Evolutionary conservation across 2,888 invertebrate species (phyloP), one percentile per base, ranked within the genome.

Genomic region (Molorchus minor): DNA sequence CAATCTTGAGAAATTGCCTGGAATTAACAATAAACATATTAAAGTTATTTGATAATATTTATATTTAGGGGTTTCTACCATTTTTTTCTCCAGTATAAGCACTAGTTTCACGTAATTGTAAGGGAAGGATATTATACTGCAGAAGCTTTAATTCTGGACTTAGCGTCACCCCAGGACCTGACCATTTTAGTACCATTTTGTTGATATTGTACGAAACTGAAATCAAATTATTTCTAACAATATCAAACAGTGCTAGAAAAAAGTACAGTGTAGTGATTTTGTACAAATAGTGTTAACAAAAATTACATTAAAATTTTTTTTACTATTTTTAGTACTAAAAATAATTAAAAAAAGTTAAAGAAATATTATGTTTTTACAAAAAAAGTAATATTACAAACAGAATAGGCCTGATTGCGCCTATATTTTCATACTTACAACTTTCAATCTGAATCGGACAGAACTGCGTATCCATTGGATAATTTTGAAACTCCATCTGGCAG

Each of bases 401-500:
- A n/a, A n/a, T n/a, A n/a, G n/a, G n/a, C n/a, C n/a, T n/a, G n/a
- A n/a, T n/a, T n/a, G n/a, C n/a, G 8, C 25, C 25, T 25, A 8
- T 25, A 25, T 25, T 5, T 8, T n/a, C 2, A 33, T 59, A 87
- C 92, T 89, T 79, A 93, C 93, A 93, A 77, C 93, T 93, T 80
- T 93, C 92, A 63, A 93, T 89, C 71, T 89, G 89, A 73, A 93
- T 88, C 7, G 92, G 91, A 74, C 93, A 93, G 29, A 89, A 87
- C 84, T 93, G 93, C 71, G 92, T 90, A 77, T 93, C 93, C 89
- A 92, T 90, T 17, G 93, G 93, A 75, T 93, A 93, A 49, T 91
- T 86, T 77, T 91, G 90, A 77, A 93, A 93, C 77, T 92, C 91
- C 91, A 93, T 93, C 81, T 92, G 91, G 77, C 93, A 93, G 59